Evolutionary conservation across 1,140 invertebrate species (phyloP).

Genomic region (Drosophila tsacasi): DNA sequence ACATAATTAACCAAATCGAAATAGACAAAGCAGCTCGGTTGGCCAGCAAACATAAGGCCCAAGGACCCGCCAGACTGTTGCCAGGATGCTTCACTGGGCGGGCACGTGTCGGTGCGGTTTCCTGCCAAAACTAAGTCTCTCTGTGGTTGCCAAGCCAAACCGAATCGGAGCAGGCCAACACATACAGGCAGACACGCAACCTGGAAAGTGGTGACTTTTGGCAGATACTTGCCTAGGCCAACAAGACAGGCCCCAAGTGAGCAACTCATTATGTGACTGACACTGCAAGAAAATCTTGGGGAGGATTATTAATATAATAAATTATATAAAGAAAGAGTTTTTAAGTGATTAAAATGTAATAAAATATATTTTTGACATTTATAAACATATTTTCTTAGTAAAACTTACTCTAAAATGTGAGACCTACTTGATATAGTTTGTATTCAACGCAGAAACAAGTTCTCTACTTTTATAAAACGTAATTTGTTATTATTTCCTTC

Average conservation of each 20-base stretch:
- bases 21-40: conserved; percentile 41
- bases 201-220: conserved; percentile 50
- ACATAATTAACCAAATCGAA: conserved; percentile 54
- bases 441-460: neutral
- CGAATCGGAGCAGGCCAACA: conserved; percentile 19
- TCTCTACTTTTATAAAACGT: neutral
- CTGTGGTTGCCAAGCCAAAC: conserved; percentile 51
- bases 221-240: conserved; percentile 40
- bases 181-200: conserved; percentile 29
- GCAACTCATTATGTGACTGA: conserved; percentile 38
- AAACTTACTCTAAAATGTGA: no score
- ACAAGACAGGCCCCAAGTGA: conserved; percentile 33
- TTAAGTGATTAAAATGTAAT: neutral
- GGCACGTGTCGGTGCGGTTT: conserved; percentile 59
- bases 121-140: conserved; percentile 46
- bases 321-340: neutral
- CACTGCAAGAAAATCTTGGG: neutral
- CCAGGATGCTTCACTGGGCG: conserved; percentile 6
- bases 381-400: neutral
- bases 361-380: neutral
- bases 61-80: conserved; percentile 25
- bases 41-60: conserved; percentile 27
- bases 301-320: neutral
- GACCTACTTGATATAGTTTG: neutral
- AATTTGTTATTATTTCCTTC: neutral